Conservation (phyloP, 1,140 invertebrate genomes). For the Bombus sibiricus region DNA sequence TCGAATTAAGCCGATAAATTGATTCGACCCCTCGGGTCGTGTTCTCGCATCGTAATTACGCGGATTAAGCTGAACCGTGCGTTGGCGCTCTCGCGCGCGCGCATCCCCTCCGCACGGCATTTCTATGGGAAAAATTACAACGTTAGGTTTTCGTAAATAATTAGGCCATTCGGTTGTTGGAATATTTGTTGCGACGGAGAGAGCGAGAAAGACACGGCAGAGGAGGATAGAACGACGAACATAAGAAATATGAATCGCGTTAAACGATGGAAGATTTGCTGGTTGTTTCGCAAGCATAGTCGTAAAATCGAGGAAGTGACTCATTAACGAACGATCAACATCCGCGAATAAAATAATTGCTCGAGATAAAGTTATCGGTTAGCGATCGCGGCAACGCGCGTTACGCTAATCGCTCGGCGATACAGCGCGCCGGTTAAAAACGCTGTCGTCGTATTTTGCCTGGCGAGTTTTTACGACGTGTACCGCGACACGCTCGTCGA, state of each 20-base stretch:
- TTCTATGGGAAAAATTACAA: slow-evolving; percentile 18
- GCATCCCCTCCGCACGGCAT: neutral
- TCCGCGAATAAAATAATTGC: slow-evolving; percentile 76
- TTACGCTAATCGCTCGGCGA: slow-evolving; percentile 74
- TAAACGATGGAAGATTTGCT: neutral
- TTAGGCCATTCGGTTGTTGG: neutral
- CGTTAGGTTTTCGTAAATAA: neutral
- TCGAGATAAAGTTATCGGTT: slow-evolving; percentile 70
- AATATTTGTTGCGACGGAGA: neutral
- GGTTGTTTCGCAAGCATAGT: slow-evolving; percentile 1
- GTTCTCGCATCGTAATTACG: slow-evolving; percentile 59
- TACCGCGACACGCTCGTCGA: slow-evolving; percentile 49
- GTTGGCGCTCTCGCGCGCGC: neutral
- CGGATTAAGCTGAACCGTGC: slow-evolving; percentile 39
- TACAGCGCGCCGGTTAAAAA: slow-evolving; percentile 44
- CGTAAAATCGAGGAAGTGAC: slow-evolving; percentile 72
- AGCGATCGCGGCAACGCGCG: slow-evolving; percentile 67
- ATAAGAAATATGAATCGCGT: neutral
- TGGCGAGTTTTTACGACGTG: slow-evolving; percentile 57
- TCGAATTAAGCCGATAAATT: slow-evolving; percentile 58
- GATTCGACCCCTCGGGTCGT: slow-evolving; percentile 56
- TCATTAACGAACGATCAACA: slow-evolving; percentile 80
- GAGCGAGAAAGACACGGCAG: too few relatives aligned
- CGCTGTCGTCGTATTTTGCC: slow-evolving; percentile 51
- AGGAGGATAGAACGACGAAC: neutral